Evolutionary conservation across 2,797 vertebrate genomes (phyloP).

Genomic region (Moxostoma hubbsi): DNA sequence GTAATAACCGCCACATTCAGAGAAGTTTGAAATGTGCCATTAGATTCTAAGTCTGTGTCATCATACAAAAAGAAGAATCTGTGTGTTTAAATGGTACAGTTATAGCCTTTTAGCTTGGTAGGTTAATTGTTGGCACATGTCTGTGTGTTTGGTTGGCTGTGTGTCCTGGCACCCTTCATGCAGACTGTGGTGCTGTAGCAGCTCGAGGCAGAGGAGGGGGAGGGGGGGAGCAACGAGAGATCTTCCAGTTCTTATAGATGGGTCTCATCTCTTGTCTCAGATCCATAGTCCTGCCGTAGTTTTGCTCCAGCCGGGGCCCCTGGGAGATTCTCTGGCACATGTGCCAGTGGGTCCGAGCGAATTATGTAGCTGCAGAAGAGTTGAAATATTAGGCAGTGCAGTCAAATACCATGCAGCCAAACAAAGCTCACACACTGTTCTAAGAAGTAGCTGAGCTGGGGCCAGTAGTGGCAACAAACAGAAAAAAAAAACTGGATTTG

Average conservation of each 20-base stretch:
- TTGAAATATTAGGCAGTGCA: conserved; percentile 7
- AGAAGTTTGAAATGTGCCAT: conserved; percentile 6
- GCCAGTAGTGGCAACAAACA: too few relatives aligned
- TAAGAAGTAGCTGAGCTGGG: too few relatives aligned
- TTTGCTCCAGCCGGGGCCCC: conserved; percentile 76
- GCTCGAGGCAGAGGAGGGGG: not conserved
- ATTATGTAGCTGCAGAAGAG: conserved; percentile 87
- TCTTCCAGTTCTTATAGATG: conserved; percentile 81
- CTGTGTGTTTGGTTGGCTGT: not conserved
- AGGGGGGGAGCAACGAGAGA: not conserved
- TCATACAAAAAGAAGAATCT: conserved; percentile 34
- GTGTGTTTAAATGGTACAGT: conserved; percentile 10
- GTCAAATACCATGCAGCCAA: not conserved
- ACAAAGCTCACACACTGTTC: too few relatives aligned
- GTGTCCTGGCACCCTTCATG: conserved; percentile 38
- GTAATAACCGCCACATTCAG: conserved; percentile 27
- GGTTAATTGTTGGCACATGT: conserved; percentile 30
- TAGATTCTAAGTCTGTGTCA: conserved; percentile 3
- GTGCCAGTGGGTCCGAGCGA: conserved; percentile 92
- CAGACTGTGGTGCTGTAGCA: conserved; percentile 30
- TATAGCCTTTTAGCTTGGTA: not conserved
- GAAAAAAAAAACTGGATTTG: too few relatives aligned
- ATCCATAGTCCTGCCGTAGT: conserved; percentile 81
- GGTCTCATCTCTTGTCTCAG: conserved; percentile 88
- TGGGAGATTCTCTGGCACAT: conserved; percentile 86